Base-by-base conservation (phyloP, 2,888 invertebrate genomes). In the Eilema griseolum region DNA sequence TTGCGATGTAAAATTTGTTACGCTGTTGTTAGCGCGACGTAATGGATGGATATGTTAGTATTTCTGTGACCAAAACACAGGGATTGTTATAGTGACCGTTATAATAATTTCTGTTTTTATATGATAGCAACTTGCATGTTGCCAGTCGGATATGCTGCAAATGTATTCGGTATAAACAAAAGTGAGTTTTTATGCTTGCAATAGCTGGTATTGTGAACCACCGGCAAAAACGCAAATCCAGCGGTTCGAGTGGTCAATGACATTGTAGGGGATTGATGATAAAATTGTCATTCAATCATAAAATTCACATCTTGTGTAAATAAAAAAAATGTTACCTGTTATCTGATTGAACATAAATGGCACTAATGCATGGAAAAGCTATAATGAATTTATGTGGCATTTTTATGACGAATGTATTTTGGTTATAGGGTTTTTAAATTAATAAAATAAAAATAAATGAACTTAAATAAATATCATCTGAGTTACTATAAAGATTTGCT, bases 1-100 rank as follows among this genome's bases (percentile, higher is more conserved):
- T 75, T 75, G 78, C 80, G 72, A 75, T 78, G 76, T 78, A 72
- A 70, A 80, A 85, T 85, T 83, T 78, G 77, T 80, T 77, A 24
- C 46, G 56, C 69, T 70, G 76, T 69, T 70, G 75, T 75, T 72
- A 78, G 77, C 76, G 70, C 46, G 61, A n/a, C 71, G 72, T 69
- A 76, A 74, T 77, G 10, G 71, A 72, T 67, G 61, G 26, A 26
- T 74, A 74, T 66, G 70, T 52, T 63, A 56, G 46, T 64, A 69
- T 79, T 75, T 77, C 71, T 71, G 37, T 31, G 52, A 14, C 20
- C 33, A 46, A n/a, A 41, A 65, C 41, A 41, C 41, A 41, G 16
- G 41, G 16, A 41, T 41, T 41, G 41, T 57, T 61, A 20, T 66
- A 66, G 41, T 65, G 52, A 70, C 61, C 70, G 20, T 31, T 65